Evolutionary conservation across 2,888 invertebrate species (phyloP), one percentile per base, ranked within the genome.

Genomic region (Hermodice carunculata): DNA sequence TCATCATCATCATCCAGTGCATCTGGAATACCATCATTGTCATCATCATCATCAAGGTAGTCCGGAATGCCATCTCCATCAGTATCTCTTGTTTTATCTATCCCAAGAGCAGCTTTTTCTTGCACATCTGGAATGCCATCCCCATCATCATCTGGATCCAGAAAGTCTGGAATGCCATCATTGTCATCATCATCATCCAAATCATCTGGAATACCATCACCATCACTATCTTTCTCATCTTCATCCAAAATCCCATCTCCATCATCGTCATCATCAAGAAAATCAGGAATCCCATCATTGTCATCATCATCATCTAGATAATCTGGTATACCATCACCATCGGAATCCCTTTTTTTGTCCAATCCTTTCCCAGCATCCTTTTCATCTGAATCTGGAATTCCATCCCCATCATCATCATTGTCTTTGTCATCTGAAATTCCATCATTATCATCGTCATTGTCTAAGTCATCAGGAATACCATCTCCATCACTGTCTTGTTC

Each of bases 161-260:
- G 70, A 32, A 62, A 22, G 51, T 82, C 80, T 3, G 81, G 81
- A 57, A 82, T 73, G 29, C 83, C 82, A 70, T 85, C 84, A 8
- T 80, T 80, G 69, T 81, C 80, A 68, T 78, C 74, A 37, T 68
- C 69, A 53, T 72, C 67, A 48, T 69, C 66, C 29, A 53, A n/a
- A 56, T 52, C 34, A 53, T 67, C 70, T 44, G 68, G 63, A 52
- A 80, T 28, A 67, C 79, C 54, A 67, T 48, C 59, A 17, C 77
- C 77, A 66, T 82, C 81, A 49, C 62, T 65, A 64, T 82, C 81
- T 17, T 77, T 63, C 14, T 80, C 71, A 4, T 31, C 14, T 26
- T 61, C 29, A 43, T 64, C 64, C 32, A 60, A 60, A 22, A 64
- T 60, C 5, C 64, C 64, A 53, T 64, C 78, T 40, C 53, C 64